phyloP scores from a whole-genome alignment of 2,888 invertebrate species.

The Cataglyphis albicans region DNA sequence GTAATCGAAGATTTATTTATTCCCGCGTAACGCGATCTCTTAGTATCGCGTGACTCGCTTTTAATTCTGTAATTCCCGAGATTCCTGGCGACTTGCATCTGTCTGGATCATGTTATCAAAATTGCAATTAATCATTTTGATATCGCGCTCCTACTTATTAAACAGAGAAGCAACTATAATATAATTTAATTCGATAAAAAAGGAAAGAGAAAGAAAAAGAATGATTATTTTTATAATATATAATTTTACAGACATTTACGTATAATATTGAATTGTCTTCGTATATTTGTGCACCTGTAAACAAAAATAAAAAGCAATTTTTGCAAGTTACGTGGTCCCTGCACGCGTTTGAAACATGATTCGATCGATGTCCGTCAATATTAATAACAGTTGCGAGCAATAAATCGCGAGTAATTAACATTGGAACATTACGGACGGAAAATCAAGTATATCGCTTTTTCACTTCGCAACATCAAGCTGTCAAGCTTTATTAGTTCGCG shows the following conservation, averaged over 20 bases:
- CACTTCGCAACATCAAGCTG: background rate
- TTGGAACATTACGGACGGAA: background rate
- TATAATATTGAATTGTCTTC: background rate
- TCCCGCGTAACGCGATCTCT: background rate
- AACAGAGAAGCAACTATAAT: background rate
- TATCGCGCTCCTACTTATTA: background rate
- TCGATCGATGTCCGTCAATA: background rate
- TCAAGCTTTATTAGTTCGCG: constrained; percentile 1
- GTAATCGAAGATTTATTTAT: constrained; percentile 16
- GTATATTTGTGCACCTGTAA: background rate
- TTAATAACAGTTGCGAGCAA: background rate
- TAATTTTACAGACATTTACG: background rate
- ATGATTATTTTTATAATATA: background rate
- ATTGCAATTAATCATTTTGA: background rate
- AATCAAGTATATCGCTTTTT: background rate
- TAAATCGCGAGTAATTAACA: constrained; percentile 16
- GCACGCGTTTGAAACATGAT: background rate
- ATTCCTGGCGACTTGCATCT: constrained; percentile 23
- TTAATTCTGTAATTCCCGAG: constrained; percentile 22
- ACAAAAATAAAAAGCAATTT: background rate
- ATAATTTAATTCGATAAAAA: background rate
- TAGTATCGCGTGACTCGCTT: constrained; percentile 12
- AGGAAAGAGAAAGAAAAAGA: background rate
- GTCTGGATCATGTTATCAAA: background rate
- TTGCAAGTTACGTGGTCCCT: background rate